Conservation (phyloP, 2,113 vertebrate genomes). For the Nanorana parkeri region DNA sequence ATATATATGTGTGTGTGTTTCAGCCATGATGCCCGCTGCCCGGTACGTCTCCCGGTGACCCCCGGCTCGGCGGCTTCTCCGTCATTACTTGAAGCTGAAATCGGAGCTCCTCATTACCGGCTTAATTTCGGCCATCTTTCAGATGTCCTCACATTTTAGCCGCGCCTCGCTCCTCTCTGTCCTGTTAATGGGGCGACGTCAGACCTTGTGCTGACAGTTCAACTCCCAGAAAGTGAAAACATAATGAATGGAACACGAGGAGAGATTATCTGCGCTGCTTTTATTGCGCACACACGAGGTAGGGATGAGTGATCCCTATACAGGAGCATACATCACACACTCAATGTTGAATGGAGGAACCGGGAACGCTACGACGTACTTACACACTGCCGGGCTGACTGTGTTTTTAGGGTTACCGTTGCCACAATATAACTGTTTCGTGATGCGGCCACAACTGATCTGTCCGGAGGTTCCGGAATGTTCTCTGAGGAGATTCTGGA, state of each 20-base stretch:
- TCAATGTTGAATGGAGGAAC: too few species aligned
- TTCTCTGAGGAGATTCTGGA: too few species aligned
- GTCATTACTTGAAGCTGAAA: background rate
- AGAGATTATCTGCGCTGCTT: background rate
- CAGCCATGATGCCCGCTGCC: background rate
- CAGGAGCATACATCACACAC: too few species aligned
- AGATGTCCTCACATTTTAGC: slow-evolving; percentile 9
- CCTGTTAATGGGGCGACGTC: slow-evolving; percentile 10
- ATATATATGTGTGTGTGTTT: background rate
- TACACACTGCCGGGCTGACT: too few species aligned
- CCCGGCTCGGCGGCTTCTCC: background rate
- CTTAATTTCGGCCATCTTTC: slow-evolving; percentile 12
- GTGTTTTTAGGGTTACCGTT: too few species aligned
- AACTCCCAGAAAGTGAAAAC: slow-evolving; percentile 7
- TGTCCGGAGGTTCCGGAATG: too few species aligned
- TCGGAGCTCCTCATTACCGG: slow-evolving; percentile 13
- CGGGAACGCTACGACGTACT: too few species aligned
- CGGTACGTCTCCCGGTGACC: too few species aligned
- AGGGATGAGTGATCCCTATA: too few species aligned
- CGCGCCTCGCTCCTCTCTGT: background rate
- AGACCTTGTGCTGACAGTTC: background rate
- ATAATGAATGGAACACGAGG: background rate
- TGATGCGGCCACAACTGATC: too few species aligned
- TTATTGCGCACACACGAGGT: too few species aligned
- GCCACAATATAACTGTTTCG: too few species aligned